phyloP scores from a whole-genome alignment of 2,888 invertebrate genomes.

The Stenotaenia linearis region DNA sequence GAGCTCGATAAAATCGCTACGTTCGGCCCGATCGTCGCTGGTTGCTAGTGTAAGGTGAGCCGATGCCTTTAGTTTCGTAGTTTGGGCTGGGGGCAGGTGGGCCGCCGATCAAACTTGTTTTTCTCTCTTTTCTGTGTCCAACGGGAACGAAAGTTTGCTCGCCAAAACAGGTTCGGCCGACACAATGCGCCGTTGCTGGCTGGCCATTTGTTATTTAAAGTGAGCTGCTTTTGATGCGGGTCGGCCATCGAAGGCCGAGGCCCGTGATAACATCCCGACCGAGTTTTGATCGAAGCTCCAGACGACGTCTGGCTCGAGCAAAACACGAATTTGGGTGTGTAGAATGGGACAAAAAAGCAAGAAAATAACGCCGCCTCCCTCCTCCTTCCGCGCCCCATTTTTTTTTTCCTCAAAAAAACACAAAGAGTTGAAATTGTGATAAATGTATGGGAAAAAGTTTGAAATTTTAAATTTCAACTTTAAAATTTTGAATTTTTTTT shows the following conservation, averaged over 20 bases:
- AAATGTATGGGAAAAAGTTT: not conserved
- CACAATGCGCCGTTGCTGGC: not conserved
- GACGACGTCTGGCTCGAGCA: not conserved
- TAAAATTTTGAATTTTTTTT: no score
- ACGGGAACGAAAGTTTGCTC: not conserved
- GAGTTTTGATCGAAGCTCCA: slow-evolving; percentile 10
- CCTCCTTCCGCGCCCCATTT: not conserved
- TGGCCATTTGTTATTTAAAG: slow-evolving; percentile 26
- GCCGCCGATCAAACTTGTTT: not conserved
- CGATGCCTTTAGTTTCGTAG: not conserved
- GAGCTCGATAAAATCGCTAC: no score
- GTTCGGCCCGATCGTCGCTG: no score
- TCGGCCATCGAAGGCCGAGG: not conserved
- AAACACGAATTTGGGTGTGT: not conserved
- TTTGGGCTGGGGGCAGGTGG: not conserved
- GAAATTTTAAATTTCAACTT: not conserved
- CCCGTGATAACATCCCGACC: slow-evolving; percentile 26
- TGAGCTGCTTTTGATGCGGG: slow-evolving; percentile 10
- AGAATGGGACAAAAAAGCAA: not conserved
- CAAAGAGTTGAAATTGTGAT: not conserved
- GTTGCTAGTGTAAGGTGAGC: not conserved
- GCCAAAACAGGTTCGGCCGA: not conserved
- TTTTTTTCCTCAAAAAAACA: not conserved
- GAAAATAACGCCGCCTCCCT: not conserved
- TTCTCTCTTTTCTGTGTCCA: not conserved